A percentile compares a stretch with the other conserved stretches of the same genome.
Evolutionary conservation across 2,113 vertebrate genomes (phyloP).

Genomic region (Pluvianellus socialis): DNA sequence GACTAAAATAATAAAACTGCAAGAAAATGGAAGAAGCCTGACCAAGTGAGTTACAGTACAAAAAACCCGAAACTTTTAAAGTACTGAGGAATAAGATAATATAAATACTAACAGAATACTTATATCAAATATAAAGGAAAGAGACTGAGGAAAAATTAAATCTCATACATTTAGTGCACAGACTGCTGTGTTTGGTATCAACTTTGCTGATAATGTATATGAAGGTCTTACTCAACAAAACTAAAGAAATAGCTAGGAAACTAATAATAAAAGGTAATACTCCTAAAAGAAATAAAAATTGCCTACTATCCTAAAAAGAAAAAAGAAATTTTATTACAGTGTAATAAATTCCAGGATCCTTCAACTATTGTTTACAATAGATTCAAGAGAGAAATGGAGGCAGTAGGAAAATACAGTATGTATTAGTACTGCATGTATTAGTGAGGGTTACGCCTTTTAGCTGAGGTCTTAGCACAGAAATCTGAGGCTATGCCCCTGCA

Average conservation of each 20-base stretch:
- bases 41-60: no score
- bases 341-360: background rate
- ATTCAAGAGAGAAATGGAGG: background rate
- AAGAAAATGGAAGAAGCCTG: no score
- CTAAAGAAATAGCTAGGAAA: background rate
- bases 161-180: no score
- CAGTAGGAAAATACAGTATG: background rate
- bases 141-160: no score
- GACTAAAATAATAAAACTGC: no score
- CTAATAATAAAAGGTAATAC: background rate
- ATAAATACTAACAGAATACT: no score
- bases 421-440: background rate
- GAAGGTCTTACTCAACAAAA: background rate
- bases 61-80: no score
- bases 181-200: background rate
- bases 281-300: background rate
- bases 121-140: no score
- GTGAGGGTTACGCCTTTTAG: background rate
- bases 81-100: no score
- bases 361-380: background rate
- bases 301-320: background rate
- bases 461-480: background rate
- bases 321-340: background rate
- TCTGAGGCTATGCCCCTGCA: background rate
- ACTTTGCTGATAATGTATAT: background rate